A percentile compares a stretch with the other conserved stretches of the same genome.
Evolutionary conservation across 2,888 invertebrate genomes (phyloP).

Genomic region (Xylota sylvarum): DNA sequence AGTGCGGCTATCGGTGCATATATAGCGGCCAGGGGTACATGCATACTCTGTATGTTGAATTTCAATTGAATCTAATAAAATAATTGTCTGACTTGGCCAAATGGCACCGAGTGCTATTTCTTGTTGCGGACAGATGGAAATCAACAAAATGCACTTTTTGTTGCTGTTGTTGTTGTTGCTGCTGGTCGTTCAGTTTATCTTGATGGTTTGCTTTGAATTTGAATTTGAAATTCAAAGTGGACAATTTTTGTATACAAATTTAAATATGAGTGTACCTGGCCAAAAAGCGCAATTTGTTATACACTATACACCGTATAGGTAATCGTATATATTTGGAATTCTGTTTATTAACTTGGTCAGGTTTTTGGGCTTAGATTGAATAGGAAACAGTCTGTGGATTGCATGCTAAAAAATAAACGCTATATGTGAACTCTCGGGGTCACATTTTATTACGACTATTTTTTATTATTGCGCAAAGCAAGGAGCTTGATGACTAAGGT

Average conservation of each 20-base stretch:
- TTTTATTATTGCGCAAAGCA: constrained; percentile 5
- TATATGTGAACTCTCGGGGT: constrained; percentile 36
- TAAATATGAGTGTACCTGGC: constrained; percentile 43
- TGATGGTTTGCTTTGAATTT: constrained; percentile 71
- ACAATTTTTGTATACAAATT: constrained; percentile 66
- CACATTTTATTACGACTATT: constrained; percentile 16
- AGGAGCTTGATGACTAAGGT: neutral
- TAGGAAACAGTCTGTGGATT: constrained; percentile 20
- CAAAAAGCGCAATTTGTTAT: constrained; percentile 39
- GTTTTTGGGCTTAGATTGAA: constrained; percentile 46
- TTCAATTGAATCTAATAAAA: constrained; percentile 77
- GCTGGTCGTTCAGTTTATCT: constrained; percentile 54
- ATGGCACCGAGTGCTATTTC: constrained; percentile 74
- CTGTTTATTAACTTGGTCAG: constrained; percentile 60
- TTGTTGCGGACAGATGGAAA: constrained; percentile 70
- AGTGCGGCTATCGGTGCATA: constrained; percentile 53
- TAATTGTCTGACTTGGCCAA: constrained; percentile 75
- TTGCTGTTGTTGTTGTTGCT: constrained; percentile 18
- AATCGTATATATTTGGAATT: constrained; percentile 5
- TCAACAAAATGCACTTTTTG: constrained; percentile 72
- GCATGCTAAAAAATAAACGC: constrained; percentile 27
- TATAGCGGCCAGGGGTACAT: constrained; percentile 4
- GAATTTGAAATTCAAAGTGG: constrained; percentile 71
- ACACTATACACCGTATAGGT: constrained; percentile 1
- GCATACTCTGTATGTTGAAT: constrained; percentile 67